Evolutionary conservation across 2,113 vertebrate genomes (phyloP).

Genomic region (Pseudorasbora parva): DNA sequence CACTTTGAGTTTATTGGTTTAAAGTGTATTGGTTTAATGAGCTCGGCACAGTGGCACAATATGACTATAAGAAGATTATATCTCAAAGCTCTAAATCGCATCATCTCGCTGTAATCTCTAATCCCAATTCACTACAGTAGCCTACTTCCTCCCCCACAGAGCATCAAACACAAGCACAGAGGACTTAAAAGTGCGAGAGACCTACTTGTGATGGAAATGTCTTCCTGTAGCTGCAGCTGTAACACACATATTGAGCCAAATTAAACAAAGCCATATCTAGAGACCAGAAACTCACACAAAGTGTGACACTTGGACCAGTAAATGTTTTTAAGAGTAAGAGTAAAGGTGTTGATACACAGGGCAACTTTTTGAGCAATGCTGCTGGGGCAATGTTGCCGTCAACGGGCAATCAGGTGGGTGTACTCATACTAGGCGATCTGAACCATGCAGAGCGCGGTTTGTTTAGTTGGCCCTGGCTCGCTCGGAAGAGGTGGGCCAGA

Average conservation of each 20-base stretch:
- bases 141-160: constrained; percentile 6
- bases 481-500: no score
- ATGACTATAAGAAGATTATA: constrained; percentile 51
- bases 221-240: neutral
- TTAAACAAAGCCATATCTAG: neutral
- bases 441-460: no score
- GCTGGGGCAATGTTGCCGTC: no score
- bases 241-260: neutral
- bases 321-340: no score
- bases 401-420: no score
- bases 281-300: neutral
- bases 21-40: constrained; percentile 48
- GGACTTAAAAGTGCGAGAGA: constrained; percentile 2
- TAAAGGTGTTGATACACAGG: no score
- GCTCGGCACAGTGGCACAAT: constrained; percentile 51
- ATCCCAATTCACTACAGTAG: constrained; percentile 23
- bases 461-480: no score
- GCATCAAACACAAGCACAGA: neutral
- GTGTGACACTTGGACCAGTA: neutral
- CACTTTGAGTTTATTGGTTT: constrained; percentile 45
- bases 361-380: no score
- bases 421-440: no score
- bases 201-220: constrained; percentile 12
- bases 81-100: constrained; percentile 48
- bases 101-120: constrained; percentile 38